These are phyloP conservation scores for Bolinopsis microptera DNA, from an alignment of 37 sponge, comb jelly and placozoan species.

Conservation along the genomic window DNA sequence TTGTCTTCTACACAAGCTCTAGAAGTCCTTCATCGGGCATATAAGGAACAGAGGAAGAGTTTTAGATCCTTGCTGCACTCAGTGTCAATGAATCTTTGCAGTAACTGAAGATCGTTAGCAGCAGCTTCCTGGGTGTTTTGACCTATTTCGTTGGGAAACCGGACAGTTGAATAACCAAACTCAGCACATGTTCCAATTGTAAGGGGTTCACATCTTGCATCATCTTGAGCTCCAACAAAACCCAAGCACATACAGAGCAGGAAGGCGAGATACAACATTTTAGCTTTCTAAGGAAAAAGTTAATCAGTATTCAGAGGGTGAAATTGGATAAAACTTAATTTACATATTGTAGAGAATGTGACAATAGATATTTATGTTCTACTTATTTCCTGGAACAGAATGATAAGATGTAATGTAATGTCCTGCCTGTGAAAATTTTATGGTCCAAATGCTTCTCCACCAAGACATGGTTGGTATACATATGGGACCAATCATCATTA, in stretches of 20 bases:
- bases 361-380: no score
- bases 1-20: no score
- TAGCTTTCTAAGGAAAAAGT: not conserved
- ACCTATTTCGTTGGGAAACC: constrained; percentile 23
- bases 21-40: no score
- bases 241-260: not conserved
- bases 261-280: not conserved
- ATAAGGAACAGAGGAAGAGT: not conserved
- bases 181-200: not conserved
- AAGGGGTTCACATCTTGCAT: not conserved
- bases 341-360: no score
- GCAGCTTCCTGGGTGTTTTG: constrained; percentile 12
- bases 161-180: constrained; percentile 40
- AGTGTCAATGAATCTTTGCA: constrained; percentile 42
- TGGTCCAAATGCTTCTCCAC: no score
- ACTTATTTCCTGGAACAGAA: no score
- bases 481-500: no score
- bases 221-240: not conserved
- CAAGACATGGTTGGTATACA: no score
- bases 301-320: no score
- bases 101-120: not conserved
- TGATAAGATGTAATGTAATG: no score
- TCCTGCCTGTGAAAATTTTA: no score
- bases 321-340: no score
- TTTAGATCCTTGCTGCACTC: constrained; percentile 23